These are phyloP conservation scores for Exaiptasia diaphana DNA, from an alignment of 64 coral and sea anemone species.

Conservation along the genomic window DNA sequence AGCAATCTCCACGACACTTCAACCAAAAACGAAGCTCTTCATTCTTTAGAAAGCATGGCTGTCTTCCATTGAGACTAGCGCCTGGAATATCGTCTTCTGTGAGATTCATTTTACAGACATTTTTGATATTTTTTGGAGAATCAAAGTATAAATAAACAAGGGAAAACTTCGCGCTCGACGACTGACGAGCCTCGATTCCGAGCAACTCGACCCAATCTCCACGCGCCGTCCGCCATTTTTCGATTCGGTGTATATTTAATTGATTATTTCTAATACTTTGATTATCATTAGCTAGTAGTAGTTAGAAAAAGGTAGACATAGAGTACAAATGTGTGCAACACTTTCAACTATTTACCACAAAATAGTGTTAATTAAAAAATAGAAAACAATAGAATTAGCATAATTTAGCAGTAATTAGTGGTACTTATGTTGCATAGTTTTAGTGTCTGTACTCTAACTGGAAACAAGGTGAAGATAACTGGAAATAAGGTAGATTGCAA, in stretches of 20 bases:
- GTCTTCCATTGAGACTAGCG: neutral
- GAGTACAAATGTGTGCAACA: too few relatives aligned
- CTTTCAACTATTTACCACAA: too few relatives aligned
- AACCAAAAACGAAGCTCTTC: conserved; percentile 36
- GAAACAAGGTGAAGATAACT: too few relatives aligned
- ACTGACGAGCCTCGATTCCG: neutral
- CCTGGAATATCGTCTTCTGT: conserved; percentile 21
- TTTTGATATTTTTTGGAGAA: neutral
- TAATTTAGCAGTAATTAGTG: too few relatives aligned
- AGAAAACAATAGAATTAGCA: too few relatives aligned
- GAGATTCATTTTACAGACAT: neutral
- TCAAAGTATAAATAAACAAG: neutral
- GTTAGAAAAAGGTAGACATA: too few relatives aligned
- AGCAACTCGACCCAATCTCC: conserved; percentile 1
- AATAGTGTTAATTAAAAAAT: too few relatives aligned
- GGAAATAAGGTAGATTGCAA: too few relatives aligned
- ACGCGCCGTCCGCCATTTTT: neutral
- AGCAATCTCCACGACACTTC: conserved; percentile 21
- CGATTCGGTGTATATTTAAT: conserved; percentile 13
- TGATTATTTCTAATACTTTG: too few relatives aligned
- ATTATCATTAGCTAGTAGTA: too few relatives aligned
- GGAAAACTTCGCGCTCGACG: conserved; percentile 3
- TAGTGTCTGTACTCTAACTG: too few relatives aligned
- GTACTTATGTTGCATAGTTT: too few relatives aligned
- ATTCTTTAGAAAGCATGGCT: neutral